phyloP scores from a whole-genome alignment of 2,113 vertebrate species.

The Rhabdornis inornatus region DNA sequence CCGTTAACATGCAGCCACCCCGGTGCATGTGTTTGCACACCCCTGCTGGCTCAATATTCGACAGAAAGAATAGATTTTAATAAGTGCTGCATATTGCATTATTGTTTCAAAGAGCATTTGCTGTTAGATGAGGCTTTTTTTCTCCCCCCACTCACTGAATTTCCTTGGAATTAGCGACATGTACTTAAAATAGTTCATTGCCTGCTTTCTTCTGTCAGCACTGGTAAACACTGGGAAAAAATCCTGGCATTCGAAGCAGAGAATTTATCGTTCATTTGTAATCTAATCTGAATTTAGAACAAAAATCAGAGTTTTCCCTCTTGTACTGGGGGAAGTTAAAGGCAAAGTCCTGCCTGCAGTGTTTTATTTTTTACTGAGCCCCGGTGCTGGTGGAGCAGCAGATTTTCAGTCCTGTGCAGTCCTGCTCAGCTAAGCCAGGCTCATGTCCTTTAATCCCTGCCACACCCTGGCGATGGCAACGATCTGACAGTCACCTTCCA shows the following conservation, averaged over 20 bases:
- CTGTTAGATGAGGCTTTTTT: neutral
- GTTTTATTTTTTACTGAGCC: neutral
- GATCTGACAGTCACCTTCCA: accelerated
- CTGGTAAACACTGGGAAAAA: neutral
- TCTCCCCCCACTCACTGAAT: neutral
- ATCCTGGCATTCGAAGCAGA: accelerated
- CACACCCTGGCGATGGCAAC: neutral
- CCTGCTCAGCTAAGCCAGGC: neutral
- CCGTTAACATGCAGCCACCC: neutral
- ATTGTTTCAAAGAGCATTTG: conserved; percentile 25
- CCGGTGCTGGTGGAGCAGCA: neutral
- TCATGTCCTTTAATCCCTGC: neutral
- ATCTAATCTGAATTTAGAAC: accelerated
- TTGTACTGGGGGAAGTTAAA: accelerated
- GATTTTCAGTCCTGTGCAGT: neutral
- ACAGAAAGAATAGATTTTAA: conserved; percentile 46
- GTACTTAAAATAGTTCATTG: neutral
- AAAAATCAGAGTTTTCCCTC: neutral
- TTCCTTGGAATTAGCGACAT: neutral
- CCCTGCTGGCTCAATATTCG: conserved; percentile 38
- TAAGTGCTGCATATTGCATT: neutral
- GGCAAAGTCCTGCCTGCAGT: neutral
- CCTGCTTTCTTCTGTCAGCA: neutral
- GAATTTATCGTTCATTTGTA: neutral
- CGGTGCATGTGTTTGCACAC: conserved; percentile 43